Evolutionary conservation across 2,113 vertebrate genomes (phyloP).

Genomic region (Pygoscelis antarcticus): DNA sequence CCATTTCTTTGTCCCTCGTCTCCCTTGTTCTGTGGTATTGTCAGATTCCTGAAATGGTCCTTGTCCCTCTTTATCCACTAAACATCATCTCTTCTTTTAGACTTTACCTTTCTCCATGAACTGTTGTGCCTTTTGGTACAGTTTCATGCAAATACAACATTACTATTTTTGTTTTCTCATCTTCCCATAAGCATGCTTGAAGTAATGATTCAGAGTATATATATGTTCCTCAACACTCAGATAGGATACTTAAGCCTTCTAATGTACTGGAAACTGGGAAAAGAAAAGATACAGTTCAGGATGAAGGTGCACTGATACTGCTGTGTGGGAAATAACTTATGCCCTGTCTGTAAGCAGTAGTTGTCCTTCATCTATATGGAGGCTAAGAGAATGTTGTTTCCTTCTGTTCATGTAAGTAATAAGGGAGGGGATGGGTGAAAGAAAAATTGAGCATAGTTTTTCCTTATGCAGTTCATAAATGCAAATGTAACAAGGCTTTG

Average conservation of each 20-base stretch:
- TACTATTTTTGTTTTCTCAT: neutral
- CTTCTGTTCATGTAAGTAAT: slow-evolving; percentile 45
- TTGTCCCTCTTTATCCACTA: neutral
- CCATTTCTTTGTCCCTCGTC: neutral
- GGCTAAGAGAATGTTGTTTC: neutral
- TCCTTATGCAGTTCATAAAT: neutral
- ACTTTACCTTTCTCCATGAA: neutral
- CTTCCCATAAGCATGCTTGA: slow-evolving; percentile 6
- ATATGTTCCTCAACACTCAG: neutral
- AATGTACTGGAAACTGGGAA: neutral
- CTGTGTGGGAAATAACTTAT: neutral
- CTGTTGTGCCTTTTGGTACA: neutral
- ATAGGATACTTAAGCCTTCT: neutral
- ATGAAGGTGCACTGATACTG: neutral
- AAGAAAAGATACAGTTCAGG: slow-evolving; percentile 1
- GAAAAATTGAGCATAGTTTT: neutral
- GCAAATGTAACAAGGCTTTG: neutral
- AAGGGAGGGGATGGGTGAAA: neutral
- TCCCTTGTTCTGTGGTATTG: neutral
- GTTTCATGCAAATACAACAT: neutral
- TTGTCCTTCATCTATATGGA: slow-evolving; percentile 9
- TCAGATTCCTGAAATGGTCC: neutral
- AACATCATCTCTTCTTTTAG: neutral
- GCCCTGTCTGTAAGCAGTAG: neutral
- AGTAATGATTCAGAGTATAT: neutral